Evolutionary conservation across 2,888 invertebrate genomes (phyloP), one percentile per base, ranked within the genome.

Genomic region (Rhamnusium bicolor): DNA sequence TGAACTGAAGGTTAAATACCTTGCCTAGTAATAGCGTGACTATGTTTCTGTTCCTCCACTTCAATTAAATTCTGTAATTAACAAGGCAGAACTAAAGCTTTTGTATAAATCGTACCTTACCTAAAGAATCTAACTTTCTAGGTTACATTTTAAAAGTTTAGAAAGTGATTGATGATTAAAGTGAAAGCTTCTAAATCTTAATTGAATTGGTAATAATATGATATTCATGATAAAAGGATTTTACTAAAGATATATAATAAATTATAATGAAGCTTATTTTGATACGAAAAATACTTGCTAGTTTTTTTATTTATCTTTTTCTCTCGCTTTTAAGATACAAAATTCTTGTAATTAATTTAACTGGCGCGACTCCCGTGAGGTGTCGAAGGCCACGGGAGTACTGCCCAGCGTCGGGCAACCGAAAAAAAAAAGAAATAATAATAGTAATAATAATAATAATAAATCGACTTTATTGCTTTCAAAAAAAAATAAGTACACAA

Each of bases 21-120:
- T 73, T 76, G 67, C 73, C 73, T 71, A 66, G 69, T 66, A 69
- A 74, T 83, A 74, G 83, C 83, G 83, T 83, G 82, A 82, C 81
- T 79, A 70, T 62, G 71, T 72, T 74, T 74, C 76, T 73, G 76
- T 78, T 81, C 70, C 79, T 80, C 80, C 79, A 76, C 80, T 80
- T 78, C 82, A 82, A 83, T 83, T 83, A 83, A 82, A 78, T 74
- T 78, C 78, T 74, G 78, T 78, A 82, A 82, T 82, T 82, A 82
- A 82, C 80, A 76, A 73, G 75, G 74, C 51, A 66, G 72, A 74
- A 77, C 74, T 60, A 66, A 66, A 66, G 72, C 54, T 54, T 21
- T 40, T 24, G 40, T 56, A 46, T 67, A 67, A 67, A 18, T 67
- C 40, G 67, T 67, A 40, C 56, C 56, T 54, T 24, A 19, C 65